Conservation (phyloP, 1,140 invertebrate genomes). For the Procambarus clarkii region DNA sequence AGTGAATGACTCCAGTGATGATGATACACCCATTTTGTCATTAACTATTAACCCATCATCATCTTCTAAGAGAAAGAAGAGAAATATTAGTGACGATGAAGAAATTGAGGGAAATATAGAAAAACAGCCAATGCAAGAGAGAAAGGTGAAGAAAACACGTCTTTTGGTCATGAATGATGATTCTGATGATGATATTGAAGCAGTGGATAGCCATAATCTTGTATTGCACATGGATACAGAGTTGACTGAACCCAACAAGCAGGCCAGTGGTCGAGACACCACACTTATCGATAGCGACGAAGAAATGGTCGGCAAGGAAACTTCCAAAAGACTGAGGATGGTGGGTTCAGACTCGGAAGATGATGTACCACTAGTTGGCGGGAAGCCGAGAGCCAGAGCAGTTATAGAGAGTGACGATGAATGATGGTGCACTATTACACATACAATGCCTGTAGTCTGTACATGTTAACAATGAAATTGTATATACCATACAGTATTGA, state of each 20-base stretch:
- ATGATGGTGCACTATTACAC: neutral
- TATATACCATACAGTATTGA: too few species aligned
- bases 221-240: constrained; percentile 42
- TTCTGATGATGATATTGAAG: constrained; percentile 8
- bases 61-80: neutral
- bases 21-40: constrained; percentile 24
- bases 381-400: constrained; percentile 41
- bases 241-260: neutral
- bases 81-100: neutral
- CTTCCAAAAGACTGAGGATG: neutral
- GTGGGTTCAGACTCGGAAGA: constrained; percentile 45
- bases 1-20: constrained; percentile 32
- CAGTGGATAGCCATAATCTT: constrained; percentile 26
- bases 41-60: neutral
- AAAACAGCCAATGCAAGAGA: neutral
- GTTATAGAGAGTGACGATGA: constrained; percentile 62
- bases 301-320: neutral
- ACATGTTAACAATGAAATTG: too few species aligned
- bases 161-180: constrained; percentile 23
- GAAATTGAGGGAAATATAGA: constrained; percentile 15
- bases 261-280: neutral
- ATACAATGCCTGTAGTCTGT: too few species aligned
- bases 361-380: constrained; percentile 6
- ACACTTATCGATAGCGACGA: neutral
- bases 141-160: constrained; percentile 41